Conservation (phyloP, 2,113 vertebrate genomes). For the Gadus macrocephalus region DNA sequence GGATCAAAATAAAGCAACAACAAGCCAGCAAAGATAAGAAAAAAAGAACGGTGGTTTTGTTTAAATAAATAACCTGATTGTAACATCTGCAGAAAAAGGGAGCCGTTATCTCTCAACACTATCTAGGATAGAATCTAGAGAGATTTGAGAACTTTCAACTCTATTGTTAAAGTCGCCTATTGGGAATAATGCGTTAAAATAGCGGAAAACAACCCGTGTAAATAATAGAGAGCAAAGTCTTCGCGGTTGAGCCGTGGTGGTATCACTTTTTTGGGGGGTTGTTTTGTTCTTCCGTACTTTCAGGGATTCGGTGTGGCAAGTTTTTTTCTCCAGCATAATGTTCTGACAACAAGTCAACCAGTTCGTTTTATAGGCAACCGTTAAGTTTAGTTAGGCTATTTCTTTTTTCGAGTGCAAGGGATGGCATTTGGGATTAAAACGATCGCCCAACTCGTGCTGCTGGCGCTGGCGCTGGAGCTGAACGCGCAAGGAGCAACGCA, state of each 20-base stretch:
- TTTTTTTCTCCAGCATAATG: conserved; percentile 36
- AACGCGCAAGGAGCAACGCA: conserved; percentile 51
- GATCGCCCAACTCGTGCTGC: conserved; percentile 53
- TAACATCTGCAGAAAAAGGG: conserved; percentile 44
- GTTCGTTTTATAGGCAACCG: not conserved
- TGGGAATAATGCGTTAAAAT: not conserved
- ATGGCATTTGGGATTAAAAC: conserved; percentile 55
- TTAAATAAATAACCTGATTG: not conserved
- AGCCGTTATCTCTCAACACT: conserved; percentile 22
- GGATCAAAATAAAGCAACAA: conserved; percentile 39
- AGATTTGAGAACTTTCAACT: not conserved
- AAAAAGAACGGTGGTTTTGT: too few species aligned
- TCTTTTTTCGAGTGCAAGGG: conserved; percentile 7
- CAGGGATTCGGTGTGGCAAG: conserved; percentile 1
- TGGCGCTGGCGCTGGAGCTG: conserved; percentile 52
- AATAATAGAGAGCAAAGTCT: not conserved
- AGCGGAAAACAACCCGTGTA: not conserved
- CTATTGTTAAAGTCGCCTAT: not conserved
- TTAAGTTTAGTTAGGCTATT: conserved; percentile 5
- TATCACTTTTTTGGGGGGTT: not conserved
- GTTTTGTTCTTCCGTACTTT: not conserved
- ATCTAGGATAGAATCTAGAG: not conserved
- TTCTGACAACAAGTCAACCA: conserved; percentile 54
- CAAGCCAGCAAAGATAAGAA: conserved; percentile 31
- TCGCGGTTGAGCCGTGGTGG: not conserved